These are phyloP conservation scores for Nothobranchius kuhntae DNA, from an alignment of 2,113 vertebrate genomes.

Conservation along the genomic window DNA sequence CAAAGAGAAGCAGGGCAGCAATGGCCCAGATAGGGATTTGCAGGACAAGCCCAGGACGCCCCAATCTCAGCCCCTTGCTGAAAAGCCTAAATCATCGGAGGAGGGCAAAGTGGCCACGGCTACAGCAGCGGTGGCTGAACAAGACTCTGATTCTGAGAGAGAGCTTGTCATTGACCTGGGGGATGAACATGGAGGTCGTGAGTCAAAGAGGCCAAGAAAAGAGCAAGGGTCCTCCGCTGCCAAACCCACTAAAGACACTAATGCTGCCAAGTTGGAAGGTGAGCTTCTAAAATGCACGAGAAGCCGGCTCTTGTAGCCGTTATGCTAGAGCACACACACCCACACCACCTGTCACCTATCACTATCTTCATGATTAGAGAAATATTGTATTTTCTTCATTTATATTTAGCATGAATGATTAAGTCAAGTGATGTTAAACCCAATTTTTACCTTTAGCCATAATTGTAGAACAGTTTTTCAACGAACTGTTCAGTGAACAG, in stretches of 20 bases:
- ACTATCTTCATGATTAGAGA: no score
- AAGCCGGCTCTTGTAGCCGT: no score
- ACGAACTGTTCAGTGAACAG: no score
- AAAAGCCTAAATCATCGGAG: conserved; percentile 86
- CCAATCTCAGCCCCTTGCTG: conserved; percentile 76
- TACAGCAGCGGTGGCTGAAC: conserved; percentile 71
- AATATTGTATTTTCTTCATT: no score
- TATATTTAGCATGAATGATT: no score
- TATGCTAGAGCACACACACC: no score
- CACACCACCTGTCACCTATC: no score
- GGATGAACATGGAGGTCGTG: conserved; percentile 89
- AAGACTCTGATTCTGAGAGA: conserved; percentile 95
- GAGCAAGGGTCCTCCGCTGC: conserved; percentile 68
- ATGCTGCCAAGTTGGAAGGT: conserved; percentile 86
- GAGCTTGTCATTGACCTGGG: conserved; percentile 98
- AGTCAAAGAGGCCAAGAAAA: conserved; percentile 88
- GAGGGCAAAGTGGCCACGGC: conserved; percentile 82
- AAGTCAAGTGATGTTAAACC: no score
- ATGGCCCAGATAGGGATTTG: conserved; percentile 82
- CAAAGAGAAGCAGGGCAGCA: conserved; percentile 83
- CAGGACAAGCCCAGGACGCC: conserved; percentile 84
- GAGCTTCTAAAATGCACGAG: conserved; percentile 21
- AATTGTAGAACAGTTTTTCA: no score
- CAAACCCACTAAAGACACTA: conserved; percentile 80
- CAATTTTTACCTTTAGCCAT: no score